phyloP scores from a whole-genome alignment of 1,140 invertebrate species.

The Euura saliciscinereae region DNA sequence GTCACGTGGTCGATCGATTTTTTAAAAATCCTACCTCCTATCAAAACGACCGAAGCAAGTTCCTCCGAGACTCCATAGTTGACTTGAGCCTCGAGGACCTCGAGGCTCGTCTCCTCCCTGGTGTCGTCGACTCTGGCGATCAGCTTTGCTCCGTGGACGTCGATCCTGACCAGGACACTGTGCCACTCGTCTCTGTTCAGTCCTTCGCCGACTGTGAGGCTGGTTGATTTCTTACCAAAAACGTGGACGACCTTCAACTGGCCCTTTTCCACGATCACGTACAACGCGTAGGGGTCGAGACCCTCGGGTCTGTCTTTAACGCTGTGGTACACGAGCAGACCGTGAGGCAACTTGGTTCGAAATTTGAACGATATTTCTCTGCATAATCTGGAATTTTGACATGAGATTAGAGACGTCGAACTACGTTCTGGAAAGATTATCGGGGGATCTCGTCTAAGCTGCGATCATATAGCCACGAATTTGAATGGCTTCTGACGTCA shows the following conservation, averaged over 20 bases:
- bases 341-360: constrained; percentile 83
- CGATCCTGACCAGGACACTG: constrained; percentile 81
- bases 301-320: constrained; percentile 80
- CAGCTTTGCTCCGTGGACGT: constrained; percentile 80
- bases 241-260: constrained; percentile 90
- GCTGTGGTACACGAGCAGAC: constrained; percentile 86
- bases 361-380: constrained; percentile 88
- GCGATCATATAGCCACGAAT: too few species aligned
- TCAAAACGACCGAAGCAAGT: constrained; percentile 83
- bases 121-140: constrained; percentile 84
- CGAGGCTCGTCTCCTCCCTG: constrained; percentile 77
- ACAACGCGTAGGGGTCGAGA: constrained; percentile 81
- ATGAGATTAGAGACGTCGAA: too few species aligned
- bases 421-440: too few species aligned
- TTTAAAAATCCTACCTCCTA: constrained; percentile 74
- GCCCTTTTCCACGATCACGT: constrained; percentile 88
- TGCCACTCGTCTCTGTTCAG: constrained; percentile 91
- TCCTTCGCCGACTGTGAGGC: constrained; percentile 84
- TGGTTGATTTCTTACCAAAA: constrained; percentile 84
- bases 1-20: constrained; percentile 3
- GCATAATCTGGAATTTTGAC: constrained; percentile 69
- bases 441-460: too few species aligned
- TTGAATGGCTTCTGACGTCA: too few species aligned
- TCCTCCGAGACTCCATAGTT: constrained; percentile 85
- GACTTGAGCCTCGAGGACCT: constrained; percentile 78